Evolutionary conservation across 2,797 vertebrate species (phyloP), one percentile per base, ranked within the genome.

Genomic region (Dendrocincla fuliginosa): DNA sequence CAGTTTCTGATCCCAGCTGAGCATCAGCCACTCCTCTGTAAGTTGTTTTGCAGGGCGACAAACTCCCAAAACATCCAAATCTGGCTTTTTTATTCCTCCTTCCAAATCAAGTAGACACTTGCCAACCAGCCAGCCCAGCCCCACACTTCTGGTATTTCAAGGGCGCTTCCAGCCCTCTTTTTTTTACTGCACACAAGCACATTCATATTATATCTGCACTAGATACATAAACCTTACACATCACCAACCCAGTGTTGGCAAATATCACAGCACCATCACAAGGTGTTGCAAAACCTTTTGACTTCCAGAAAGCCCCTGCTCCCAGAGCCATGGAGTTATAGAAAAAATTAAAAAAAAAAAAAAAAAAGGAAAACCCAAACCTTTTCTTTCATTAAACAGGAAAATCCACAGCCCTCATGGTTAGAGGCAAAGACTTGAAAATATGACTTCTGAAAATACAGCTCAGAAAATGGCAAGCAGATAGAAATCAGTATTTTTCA

Each of bases 241-340:
- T 71, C 63, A 41, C 65, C 65, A 83, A 57, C 39, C 65, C 75
- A 18, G 44, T 4, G 24, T 0, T 77, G 82, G 87, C 87, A 96
- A 91, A 85, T 78, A 78, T 47, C 91, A 75, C 87, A 86, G 83
- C 85, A 86, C 46, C 70, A 65, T 88, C 93, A 63, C 50, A 75
- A 89, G 76, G 82, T 52, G 42, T 42, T 69, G 23, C 22, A 11
- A 84, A 86, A 41, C 69, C 80, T 94, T 84, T 50, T 65, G 87
- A 88, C 73, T 88, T 84, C 49, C 42, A 61, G 42, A 84, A 78
- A 81, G 69, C 46, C 76, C 47, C 75, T 70, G 71, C 33, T 83
- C 35, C 49, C 46, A 65, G 15, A 88, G 65, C 50, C 91, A 39
- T 6, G 7, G 64, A 83, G 33, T 53, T 81, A 75, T 1, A 15